phyloP scores from a whole-genome alignment of 2,888 invertebrate species.

The Mallateleia sp. region DNA sequence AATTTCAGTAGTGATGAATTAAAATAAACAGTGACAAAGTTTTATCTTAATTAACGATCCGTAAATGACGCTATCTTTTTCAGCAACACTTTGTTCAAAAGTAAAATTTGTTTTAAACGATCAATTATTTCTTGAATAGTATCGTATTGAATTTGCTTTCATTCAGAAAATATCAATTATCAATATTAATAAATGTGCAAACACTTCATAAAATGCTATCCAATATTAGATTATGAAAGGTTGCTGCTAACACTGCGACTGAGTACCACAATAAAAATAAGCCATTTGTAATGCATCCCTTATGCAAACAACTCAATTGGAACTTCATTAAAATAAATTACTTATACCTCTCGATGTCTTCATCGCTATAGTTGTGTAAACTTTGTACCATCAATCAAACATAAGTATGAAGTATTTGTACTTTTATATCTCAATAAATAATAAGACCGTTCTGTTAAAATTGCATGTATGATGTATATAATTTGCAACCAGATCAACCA shows the following conservation, averaged over 20 bases:
- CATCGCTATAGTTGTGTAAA: not conserved
- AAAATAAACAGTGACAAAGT: not conserved
- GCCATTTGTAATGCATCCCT: not conserved
- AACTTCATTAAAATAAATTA: slow-evolving; percentile 12
- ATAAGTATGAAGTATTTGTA: slow-evolving; percentile 50
- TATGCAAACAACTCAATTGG: slow-evolving; percentile 44
- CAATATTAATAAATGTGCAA: slow-evolving; percentile 54
- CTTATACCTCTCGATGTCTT: slow-evolving; percentile 12
- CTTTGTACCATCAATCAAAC: slow-evolving; percentile 19
- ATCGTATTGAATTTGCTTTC: slow-evolving; percentile 60
- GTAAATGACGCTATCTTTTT: not conserved
- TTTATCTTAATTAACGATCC: not conserved
- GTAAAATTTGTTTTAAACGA: not conserved
- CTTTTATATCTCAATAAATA: slow-evolving; percentile 41
- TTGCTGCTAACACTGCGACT: not conserved
- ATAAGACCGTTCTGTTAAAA: slow-evolving; percentile 39
- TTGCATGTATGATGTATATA: slow-evolving; percentile 51
- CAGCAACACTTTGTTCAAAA: not conserved
- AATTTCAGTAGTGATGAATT: not conserved
- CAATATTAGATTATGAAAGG: not conserved
- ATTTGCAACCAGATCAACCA: slow-evolving; percentile 32
- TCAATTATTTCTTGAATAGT: not conserved
- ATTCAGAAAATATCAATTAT: slow-evolving; percentile 53
- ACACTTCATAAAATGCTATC: slow-evolving; percentile 26
- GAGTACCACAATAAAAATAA: slow-evolving; percentile 9